Conservation (phyloP, 2,113 vertebrate genomes). For the Myotis lucifugus region DNA sequence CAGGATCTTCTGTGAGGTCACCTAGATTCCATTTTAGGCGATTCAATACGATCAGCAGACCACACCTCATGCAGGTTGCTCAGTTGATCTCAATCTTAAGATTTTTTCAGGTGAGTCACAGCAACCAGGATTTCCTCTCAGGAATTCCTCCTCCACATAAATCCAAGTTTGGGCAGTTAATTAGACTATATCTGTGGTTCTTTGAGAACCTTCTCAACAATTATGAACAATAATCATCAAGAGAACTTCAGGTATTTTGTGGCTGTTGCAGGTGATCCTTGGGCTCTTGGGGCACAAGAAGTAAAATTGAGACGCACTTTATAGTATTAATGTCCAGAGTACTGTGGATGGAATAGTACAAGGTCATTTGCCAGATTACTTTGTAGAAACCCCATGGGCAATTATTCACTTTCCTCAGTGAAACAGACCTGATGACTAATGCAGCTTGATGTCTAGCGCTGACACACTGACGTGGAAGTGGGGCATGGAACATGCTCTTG, state of each 20-base stretch:
- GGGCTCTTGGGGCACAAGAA: not conserved
- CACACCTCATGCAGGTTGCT: not conserved
- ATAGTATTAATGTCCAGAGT: not conserved
- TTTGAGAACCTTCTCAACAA: conserved; percentile 26
- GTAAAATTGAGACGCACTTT: not conserved
- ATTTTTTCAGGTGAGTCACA: not conserved
- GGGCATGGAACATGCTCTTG: not conserved
- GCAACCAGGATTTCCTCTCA: not conserved
- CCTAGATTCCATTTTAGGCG: not conserved
- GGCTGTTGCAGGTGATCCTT: not conserved
- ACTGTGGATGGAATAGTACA: not conserved
- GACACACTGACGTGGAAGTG: not conserved
- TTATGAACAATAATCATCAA: not conserved
- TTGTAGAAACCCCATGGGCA: not conserved
- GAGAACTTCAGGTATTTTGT: not conserved
- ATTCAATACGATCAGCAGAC: not conserved
- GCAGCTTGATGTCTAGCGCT: not conserved
- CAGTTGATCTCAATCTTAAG: not conserved
- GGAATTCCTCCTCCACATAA: not conserved
- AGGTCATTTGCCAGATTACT: not conserved
- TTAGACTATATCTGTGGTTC: not conserved
- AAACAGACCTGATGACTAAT: not conserved
- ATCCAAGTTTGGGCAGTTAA: not conserved
- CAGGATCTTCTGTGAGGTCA: not conserved
- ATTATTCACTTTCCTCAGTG: not conserved